These are phyloP conservation scores for Hydrolagus affinis DNA, from an alignment of 2,113 vertebrate species.

Conservation along the genomic window DNA sequence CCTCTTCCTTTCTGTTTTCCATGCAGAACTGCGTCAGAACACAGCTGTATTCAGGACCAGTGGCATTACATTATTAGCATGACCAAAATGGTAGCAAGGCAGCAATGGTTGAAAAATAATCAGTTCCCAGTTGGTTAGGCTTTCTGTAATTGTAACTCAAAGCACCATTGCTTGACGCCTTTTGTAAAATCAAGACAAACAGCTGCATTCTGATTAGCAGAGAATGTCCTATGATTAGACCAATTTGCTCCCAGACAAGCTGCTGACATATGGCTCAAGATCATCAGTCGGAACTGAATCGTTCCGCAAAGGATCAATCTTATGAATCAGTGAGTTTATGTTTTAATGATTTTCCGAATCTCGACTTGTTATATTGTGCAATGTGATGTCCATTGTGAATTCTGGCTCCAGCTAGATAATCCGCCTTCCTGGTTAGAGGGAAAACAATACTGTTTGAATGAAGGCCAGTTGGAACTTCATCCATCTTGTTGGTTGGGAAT, in stretches of 20 bases:
- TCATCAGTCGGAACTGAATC: constrained; percentile 10
- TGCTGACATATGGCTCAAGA: neutral
- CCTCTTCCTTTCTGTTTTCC: neutral
- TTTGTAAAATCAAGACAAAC: neutral
- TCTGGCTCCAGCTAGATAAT: neutral
- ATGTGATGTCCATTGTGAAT: neutral
- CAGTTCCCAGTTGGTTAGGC: neutral
- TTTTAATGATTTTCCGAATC: constrained; percentile 25
- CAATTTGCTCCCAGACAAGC: neutral
- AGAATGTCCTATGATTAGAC: constrained; percentile 7
- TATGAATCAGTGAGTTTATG: neutral
- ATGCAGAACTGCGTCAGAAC: neutral
- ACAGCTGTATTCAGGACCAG: neutral
- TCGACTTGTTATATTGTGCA: neutral
- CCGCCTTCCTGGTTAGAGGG: neutral
- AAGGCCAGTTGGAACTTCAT: neutral
- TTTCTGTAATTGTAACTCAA: neutral
- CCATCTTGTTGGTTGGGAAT: neutral
- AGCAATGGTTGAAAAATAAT: neutral
- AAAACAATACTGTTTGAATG: constrained; percentile 7
- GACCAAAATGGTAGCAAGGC: neutral
- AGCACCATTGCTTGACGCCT: neutral
- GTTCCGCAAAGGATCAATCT: neutral
- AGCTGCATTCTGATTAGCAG: neutral
- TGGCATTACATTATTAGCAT: neutral